Base-by-base conservation (phyloP, 2,888 invertebrate genomes). In the Limnephilus rhombicus region DNA sequence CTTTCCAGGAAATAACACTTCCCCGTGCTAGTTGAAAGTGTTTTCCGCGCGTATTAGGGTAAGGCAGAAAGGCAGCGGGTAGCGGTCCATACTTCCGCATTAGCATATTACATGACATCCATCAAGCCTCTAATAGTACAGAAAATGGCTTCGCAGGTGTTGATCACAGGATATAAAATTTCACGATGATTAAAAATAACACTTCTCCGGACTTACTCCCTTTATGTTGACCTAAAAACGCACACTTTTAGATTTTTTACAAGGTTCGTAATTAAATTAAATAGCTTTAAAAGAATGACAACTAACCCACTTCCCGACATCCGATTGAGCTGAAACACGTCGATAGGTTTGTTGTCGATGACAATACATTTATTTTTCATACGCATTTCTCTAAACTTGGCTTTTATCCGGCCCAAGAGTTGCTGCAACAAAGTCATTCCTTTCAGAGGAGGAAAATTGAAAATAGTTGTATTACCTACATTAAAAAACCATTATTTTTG, bases 141-240 rank as follows among this genome's bases (percentile, higher is more conserved):
- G 80, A 68, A 68, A 68, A 68, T 68, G 81, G 91, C 89, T 91
- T 91, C 91, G 15, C 90, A 81, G 31, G 53, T 85, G 24, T 85
- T 83, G 80, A 68, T 68, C 34, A 88, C 88, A 37, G 13, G 85
- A 89, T 37, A 92, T 92, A 92, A 92, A 89, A 85, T 49, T 83
- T 34, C 12, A n/a, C 91, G 89, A 92, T 92, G 68, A 92, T 92
- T 92, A 92, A 92, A 92, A 92, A 68, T 68, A 68, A 24, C 53
- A 68, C 53, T 53, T 53, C 68, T 7, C 68, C 68, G 7, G 18
- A 68, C 68, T 68, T 68, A 24, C 68, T 68, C 68, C 2, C 68
- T 68, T 68, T 68, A 68, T 9, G n/a, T 68, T 68, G 9, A 24
- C 68, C 68, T 68, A 68, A 68, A 24, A 68, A 68, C 68, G 7